A percentile compares a stretch with the other conserved stretches of the same genome.
Evolutionary conservation across 2,888 invertebrate species (phyloP).

Genomic region (Nomada lathburiana): DNA sequence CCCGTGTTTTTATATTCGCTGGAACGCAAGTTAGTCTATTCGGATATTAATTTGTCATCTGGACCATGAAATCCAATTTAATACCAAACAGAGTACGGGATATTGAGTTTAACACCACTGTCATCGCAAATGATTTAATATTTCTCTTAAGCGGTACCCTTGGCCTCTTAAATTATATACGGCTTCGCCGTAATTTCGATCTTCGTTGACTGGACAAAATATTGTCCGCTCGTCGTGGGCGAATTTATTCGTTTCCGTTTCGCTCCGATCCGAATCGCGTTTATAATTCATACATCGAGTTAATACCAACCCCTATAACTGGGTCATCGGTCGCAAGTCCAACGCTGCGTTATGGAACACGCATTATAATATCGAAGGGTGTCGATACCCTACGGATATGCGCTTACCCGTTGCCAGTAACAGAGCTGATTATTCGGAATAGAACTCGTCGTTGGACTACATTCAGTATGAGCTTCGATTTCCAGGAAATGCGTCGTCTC

Average conservation of each 20-base stretch:
- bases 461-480: constrained; percentile 43
- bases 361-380: constrained; percentile 4
- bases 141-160: no score
- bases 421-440: constrained; percentile 24
- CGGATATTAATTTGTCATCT: no score
- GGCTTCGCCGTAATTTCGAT: no score
- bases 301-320: constrained; percentile 28
- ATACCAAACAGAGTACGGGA: no score
- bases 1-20: no score
- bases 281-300: constrained; percentile 32
- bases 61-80: no score
- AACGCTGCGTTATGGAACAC: not conserved
- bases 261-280: not conserved
- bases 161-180: no score
- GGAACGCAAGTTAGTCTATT: no score
- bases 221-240: no score
- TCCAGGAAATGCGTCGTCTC: constrained; percentile 17
- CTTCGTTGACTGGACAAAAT: no score
- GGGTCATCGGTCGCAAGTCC: constrained; percentile 26
- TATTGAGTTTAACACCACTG: no score
- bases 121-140: no score
- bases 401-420: not conserved
- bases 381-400: not conserved
- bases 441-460: not conserved
- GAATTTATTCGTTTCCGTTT: not conserved